A percentile compares a stretch with the other conserved stretches of the same genome.
These are phyloP conservation scores for Polymixis flavicincta DNA, from an alignment of 2,888 invertebrate species.

Conservation along the genomic window DNA sequence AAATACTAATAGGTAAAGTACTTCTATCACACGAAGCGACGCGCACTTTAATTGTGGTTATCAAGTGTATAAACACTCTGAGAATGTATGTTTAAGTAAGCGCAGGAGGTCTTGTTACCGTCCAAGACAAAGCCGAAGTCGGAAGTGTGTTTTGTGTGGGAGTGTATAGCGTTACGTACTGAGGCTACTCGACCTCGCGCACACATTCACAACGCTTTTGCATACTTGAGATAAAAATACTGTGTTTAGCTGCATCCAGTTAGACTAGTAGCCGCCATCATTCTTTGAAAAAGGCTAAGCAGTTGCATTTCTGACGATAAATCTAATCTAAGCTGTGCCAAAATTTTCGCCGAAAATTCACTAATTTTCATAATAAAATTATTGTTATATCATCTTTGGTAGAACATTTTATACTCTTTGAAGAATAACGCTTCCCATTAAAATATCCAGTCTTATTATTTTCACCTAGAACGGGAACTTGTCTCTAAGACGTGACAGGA, in stretches of 20 bases:
- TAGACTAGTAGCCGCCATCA: not conserved
- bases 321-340: not conserved
- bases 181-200: too few relatives aligned
- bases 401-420: not conserved
- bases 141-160: too few relatives aligned
- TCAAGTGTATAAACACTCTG: too few relatives aligned
- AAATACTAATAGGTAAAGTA: not conserved
- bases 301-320: not conserved
- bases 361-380: not conserved
- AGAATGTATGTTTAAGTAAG: too few relatives aligned
- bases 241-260: not conserved
- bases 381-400: not conserved
- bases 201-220: too few relatives aligned
- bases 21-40: too few relatives aligned
- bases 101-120: too few relatives aligned
- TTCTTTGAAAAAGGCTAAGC: not conserved
- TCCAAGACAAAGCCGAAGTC: too few relatives aligned
- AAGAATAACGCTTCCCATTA: not conserved
- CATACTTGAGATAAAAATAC: too few relatives aligned
- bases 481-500: not conserved
- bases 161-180: too few relatives aligned
- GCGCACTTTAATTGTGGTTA: too few relatives aligned
- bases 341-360: not conserved
- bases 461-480: not conserved
- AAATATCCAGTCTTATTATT: not conserved